Base-by-base conservation (phyloP, 2,888 invertebrate species). In the Metacarcinus magister region DNA sequence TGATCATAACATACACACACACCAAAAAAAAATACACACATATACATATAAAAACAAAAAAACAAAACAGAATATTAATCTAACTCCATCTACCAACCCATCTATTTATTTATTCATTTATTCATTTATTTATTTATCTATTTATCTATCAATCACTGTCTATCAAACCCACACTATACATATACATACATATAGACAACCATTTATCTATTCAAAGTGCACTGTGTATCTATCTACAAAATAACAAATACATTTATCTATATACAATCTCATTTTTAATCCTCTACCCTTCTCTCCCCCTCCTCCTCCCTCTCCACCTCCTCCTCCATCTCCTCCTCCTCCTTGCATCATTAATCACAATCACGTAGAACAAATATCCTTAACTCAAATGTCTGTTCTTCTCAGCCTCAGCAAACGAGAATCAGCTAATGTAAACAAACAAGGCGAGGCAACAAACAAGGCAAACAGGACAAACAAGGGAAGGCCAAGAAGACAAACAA, bases 271-370 rank as follows among this genome's bases (percentile, higher is more conserved):
- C n/a, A n/a, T n/a, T n/a, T n/a, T n/a, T n/a, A n/a, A 13, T 8
- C 13, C 89, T 90, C 43, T 39, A 10, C n/a, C 43, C 10, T 10
- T 90, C 90, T 1, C 39, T 90, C 39, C 13, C 90, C 13, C 39
- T 2, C 39, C 10, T 32, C 82, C 8, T 32, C 32, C 0, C 23
- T 16, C 4, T 28, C 75, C 60, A 5, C 75, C 28, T 75, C 75
- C n/a, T 39, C 46, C 90, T 90, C 46, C 90, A 43, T n/a, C 43
- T 90, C 46, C 90, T 90, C 46, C 91, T 91, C 46, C 44, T 91
- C 46, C 91, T 91, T n/a, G 16, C 46, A 23, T n/a, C 46, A 46
- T 46, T 91, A 46, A 44, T 91, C 46, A 44, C n/a, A 46, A n/a
- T 91, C 43, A 28, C 44, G 16, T 19, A 91, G n/a, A 91, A 91